Percentiles rank a stretch among this genome's conserved stretches.
Evolutionary conservation across 35 echinoderm and acorn worm species (phyloP).

Genomic region (Chiridota heheva): DNA sequence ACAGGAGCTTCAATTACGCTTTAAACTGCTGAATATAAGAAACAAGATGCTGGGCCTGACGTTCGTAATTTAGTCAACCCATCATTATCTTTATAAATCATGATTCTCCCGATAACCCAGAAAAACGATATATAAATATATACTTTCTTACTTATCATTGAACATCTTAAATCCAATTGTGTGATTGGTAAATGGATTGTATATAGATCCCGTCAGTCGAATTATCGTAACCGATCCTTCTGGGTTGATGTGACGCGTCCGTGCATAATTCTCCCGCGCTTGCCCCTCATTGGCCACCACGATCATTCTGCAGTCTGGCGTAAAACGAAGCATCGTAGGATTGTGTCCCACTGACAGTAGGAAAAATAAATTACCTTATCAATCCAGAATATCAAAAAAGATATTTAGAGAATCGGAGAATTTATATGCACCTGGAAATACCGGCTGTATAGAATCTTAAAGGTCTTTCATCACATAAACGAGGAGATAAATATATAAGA

Average conservation of each 20-base stretch:
- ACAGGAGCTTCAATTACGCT: too few species aligned
- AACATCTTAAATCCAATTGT: constrained; percentile 56
- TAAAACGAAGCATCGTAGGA: constrained; percentile 41
- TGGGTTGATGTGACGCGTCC: constrained; percentile 25
- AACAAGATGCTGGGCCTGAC: too few species aligned
- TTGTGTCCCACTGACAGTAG: constrained; percentile 38
- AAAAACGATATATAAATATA: too few species aligned
- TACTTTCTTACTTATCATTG: constrained; percentile 47
- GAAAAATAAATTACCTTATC: background rate
- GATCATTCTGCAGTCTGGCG: constrained; percentile 41
- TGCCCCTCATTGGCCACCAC: constrained; percentile 44
- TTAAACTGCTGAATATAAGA: too few species aligned
- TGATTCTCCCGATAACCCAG: too few species aligned
- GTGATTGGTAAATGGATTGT: constrained; percentile 23
- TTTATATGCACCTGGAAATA: too few species aligned
- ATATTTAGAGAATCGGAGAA: background rate
- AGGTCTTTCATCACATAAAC: too few species aligned
- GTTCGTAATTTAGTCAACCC: too few species aligned
- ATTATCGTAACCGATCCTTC: constrained; percentile 40
- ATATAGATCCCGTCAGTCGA: constrained; percentile 16
- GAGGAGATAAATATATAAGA: too few species aligned
- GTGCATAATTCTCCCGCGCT: constrained; percentile 1
- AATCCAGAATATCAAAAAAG: background rate
- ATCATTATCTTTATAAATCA: too few species aligned
- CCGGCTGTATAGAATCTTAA: too few species aligned